phyloP scores from a whole-genome alignment of 2,888 invertebrate species.

The Exocentrus adspersus region DNA sequence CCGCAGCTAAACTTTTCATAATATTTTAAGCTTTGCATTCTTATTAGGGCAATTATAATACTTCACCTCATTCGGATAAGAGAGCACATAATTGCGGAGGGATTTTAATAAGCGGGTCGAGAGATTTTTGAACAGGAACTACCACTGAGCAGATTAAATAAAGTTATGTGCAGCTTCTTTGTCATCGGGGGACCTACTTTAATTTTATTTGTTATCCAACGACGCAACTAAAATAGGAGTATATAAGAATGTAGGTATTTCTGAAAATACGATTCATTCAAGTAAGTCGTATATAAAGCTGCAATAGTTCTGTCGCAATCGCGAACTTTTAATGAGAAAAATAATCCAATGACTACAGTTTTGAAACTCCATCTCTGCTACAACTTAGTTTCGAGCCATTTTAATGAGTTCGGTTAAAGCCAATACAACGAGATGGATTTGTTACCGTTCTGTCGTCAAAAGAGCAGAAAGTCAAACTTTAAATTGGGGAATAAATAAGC shows the following conservation, averaged over 20 bases:
- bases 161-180: constrained; percentile 17
- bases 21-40: constrained; percentile 58
- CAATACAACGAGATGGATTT: not conserved
- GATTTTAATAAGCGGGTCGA: constrained; percentile 41
- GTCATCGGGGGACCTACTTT: too few relatives aligned
- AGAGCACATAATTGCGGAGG: constrained; percentile 45
- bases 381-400: too few relatives aligned
- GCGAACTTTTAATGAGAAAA: too few relatives aligned
- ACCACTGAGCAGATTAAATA: constrained; percentile 19
- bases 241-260: too few relatives aligned
- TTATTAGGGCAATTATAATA: constrained; percentile 57
- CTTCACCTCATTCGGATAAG: constrained; percentile 51
- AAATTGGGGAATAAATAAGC: constrained; percentile 41
- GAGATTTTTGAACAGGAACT: constrained; percentile 21
- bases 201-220: too few relatives aligned
- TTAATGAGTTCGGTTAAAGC: too few relatives aligned
- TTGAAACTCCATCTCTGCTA: too few relatives aligned
- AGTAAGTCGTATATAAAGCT: too few relatives aligned
- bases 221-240: too few relatives aligned
- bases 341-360: too few relatives aligned
- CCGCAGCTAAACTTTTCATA: constrained; percentile 56
- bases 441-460: constrained; percentile 3
- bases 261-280: too few relatives aligned
- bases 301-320: too few relatives aligned
- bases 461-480: constrained; percentile 22